Conservation (phyloP, 2,888 invertebrate genomes). For the Hydrotaea diabolus region DNA sequence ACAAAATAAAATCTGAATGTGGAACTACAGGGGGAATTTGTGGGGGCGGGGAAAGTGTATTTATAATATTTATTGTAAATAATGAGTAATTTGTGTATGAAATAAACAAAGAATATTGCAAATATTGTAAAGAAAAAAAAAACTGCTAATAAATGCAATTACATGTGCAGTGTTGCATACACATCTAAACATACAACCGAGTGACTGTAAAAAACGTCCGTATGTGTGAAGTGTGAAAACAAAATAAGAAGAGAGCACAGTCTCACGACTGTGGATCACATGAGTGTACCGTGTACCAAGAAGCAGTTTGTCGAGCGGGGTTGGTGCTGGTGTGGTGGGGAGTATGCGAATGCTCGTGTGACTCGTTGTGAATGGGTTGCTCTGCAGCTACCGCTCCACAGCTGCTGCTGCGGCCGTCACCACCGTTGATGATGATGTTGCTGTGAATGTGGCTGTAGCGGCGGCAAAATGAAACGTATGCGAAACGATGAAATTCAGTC, state of each 20-base stretch:
- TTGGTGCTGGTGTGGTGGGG: neutral
- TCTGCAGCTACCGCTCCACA: neutral
- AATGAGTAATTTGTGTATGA: no score
- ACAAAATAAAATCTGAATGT: neutral
- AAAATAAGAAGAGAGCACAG: neutral
- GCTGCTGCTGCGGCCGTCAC: neutral
- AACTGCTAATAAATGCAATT: neutral
- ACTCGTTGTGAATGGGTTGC: conserved; percentile 3
- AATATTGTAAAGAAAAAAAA: no score
- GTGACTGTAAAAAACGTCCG: neutral
- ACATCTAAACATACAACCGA: neutral
- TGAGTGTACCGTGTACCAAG: neutral
- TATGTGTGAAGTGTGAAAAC: neutral
- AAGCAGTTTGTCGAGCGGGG: no score
- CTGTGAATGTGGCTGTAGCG: neutral
- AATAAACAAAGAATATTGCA: no score
- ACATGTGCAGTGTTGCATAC: no score
- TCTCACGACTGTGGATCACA: no score
- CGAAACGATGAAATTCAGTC: conserved; percentile 67
- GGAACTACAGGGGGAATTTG: neutral
- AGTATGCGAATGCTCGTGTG: neutral
- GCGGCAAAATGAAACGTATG: conserved; percentile 56
- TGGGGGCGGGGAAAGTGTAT: neutral
- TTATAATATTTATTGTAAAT: no score
- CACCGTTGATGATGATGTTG: neutral